Evolutionary conservation across 2,888 invertebrate species (phyloP).

Genomic region (Drosophila paranaensis): DNA sequence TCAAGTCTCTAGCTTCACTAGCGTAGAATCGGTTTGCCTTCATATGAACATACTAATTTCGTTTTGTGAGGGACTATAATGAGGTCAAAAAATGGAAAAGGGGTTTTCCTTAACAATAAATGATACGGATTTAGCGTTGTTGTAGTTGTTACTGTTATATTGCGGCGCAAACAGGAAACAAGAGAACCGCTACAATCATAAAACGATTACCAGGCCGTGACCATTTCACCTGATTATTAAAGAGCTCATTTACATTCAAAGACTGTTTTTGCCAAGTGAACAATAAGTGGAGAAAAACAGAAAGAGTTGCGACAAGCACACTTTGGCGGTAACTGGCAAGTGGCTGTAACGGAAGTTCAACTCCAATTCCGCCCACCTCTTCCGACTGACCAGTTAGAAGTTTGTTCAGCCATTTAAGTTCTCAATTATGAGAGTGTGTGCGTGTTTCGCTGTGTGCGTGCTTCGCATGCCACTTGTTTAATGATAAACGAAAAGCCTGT

Average conservation of each 20-base stretch:
- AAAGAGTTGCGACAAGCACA: conserved; percentile 26
- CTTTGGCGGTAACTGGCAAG: conserved; percentile 27
- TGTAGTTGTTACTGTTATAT: background rate
- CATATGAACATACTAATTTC: too few species aligned
- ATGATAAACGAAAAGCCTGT: conserved; percentile 44
- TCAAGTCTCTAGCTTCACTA: too few species aligned
- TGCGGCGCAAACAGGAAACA: conserved; percentile 60
- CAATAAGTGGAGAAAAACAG: background rate
- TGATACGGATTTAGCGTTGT: conserved; percentile 11
- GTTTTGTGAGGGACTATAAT: background rate
- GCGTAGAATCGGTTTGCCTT: too few species aligned
- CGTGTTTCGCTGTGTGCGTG: conserved; percentile 44
- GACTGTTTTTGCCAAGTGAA: conserved; percentile 12
- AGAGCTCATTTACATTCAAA: conserved; percentile 70
- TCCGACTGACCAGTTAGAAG: conserved; percentile 64
- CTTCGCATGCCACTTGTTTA: conserved; percentile 65
- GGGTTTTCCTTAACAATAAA: conserved; percentile 21
- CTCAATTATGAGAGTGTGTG: conserved; percentile 46
- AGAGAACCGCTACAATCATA: conserved; percentile 79
- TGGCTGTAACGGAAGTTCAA: conserved; percentile 52
- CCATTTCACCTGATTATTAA: conserved; percentile 79
- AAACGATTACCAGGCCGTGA: conserved; percentile 79
- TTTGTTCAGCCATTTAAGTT: conserved; percentile 73
- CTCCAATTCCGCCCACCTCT: conserved; percentile 21
- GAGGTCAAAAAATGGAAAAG: conserved; percentile 57